phyloP scores from a whole-genome alignment of 2,797 vertebrate species.

The Tadarida brasiliensis region DNA sequence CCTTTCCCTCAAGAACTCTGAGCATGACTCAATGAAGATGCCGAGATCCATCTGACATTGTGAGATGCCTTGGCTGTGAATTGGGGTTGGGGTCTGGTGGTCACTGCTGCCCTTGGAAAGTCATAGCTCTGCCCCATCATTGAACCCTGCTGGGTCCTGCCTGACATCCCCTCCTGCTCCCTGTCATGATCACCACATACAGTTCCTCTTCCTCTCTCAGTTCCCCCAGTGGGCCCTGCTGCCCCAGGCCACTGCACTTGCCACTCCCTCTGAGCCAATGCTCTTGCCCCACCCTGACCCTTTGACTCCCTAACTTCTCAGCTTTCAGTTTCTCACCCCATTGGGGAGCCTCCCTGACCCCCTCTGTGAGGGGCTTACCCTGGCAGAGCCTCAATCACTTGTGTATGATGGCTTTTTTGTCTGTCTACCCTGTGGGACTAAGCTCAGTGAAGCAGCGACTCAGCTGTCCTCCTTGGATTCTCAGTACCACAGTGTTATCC shows the following conservation, averaged over 20 bases:
- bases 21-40: background rate
- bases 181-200: background rate
- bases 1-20: background rate
- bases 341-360: background rate
- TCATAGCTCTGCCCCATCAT: background rate
- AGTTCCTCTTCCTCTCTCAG: constrained; percentile 56
- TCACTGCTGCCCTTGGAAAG: background rate
- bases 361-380: background rate
- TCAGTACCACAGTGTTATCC: background rate
- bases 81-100: background rate
- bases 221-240: background rate
- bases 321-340: background rate
- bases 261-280: background rate
- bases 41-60: background rate
- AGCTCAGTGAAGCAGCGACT: background rate
- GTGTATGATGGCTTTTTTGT: background rate
- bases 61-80: background rate
- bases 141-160: background rate
- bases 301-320: background rate
- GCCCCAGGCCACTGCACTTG: background rate
- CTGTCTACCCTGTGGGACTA: background rate
- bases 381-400: background rate
- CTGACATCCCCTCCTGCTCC: background rate
- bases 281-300: background rate
- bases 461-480: background rate